These are phyloP conservation scores for Mobula hypostoma DNA, from an alignment of 2,113 vertebrate species.

Conservation along the genomic window DNA sequence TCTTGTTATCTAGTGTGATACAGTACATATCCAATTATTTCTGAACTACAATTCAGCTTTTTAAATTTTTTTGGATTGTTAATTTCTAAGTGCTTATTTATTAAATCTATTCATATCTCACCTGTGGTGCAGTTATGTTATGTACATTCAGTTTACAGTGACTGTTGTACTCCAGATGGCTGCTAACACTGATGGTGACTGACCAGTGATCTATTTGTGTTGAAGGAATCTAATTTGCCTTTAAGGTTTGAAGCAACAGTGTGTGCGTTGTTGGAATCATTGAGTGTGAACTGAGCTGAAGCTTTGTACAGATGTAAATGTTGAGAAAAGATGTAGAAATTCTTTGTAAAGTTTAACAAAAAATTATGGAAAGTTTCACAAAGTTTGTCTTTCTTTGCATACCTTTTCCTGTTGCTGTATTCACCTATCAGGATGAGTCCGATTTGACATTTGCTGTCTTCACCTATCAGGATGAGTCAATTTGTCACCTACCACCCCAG, in stretches of 20 bases:
- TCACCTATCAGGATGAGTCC: neutral
- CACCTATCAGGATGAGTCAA: too few species aligned
- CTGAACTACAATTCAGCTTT: neutral
- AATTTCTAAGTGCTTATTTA: constrained; percentile 2
- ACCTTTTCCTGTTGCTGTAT: neutral
- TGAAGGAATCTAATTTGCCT: neutral
- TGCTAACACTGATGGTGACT: neutral
- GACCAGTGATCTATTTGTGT: neutral
- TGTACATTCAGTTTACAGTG: neutral
- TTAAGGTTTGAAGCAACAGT: too few species aligned
- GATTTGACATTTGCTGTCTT: neutral
- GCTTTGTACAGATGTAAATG: neutral
- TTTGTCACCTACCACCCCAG: too few species aligned
- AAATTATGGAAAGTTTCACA: constrained; percentile 8
- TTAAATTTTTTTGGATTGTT: neutral
- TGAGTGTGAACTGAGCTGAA: neutral
- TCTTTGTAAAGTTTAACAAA: constrained; percentile 27
- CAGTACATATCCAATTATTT: neutral
- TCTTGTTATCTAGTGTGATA: neutral
- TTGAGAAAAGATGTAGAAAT: constrained; percentile 25
- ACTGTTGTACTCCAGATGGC: neutral
- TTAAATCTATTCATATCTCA: neutral
- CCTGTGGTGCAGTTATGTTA: neutral
- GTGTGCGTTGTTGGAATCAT: neutral
- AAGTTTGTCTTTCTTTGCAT: neutral